Percentiles rank a stretch among this genome's conserved stretches.
Evolutionary conservation across 2,113 vertebrate genomes (phyloP).

Genomic region (Thermophis baileyi): DNA sequence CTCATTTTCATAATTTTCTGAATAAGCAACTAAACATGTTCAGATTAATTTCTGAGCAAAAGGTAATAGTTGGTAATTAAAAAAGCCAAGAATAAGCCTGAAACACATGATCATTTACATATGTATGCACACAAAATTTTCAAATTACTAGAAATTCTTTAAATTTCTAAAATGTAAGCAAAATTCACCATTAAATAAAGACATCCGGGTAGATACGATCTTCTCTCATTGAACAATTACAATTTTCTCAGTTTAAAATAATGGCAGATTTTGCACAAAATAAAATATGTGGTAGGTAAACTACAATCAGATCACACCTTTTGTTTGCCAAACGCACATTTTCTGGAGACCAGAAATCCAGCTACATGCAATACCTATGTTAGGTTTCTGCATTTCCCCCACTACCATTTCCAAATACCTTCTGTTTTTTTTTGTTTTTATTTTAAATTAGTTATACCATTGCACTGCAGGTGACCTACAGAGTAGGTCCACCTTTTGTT

Average conservation of each 20-base stretch:
- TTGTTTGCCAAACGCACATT: neutral
- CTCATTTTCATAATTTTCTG: neutral
- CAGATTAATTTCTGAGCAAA: neutral
- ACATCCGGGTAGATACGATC: neutral
- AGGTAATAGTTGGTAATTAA: neutral
- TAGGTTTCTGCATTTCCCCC: neutral
- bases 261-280: neutral
- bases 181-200: neutral
- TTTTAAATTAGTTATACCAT: neutral
- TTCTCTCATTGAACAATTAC: neutral
- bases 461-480: neutral
- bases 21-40: neutral
- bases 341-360: neutral
- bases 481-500: neutral
- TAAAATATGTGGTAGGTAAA: neutral
- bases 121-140: neutral
- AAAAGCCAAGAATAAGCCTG: neutral
- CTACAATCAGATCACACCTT: neutral
- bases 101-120: neutral
- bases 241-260: neutral
- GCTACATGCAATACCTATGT: neutral
- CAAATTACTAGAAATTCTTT: neutral
- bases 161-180: neutral
- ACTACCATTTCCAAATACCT: neutral
- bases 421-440: neutral